phyloP scores from a whole-genome alignment of 1,140 invertebrate species.

The Ceratitis capitata region DNA sequence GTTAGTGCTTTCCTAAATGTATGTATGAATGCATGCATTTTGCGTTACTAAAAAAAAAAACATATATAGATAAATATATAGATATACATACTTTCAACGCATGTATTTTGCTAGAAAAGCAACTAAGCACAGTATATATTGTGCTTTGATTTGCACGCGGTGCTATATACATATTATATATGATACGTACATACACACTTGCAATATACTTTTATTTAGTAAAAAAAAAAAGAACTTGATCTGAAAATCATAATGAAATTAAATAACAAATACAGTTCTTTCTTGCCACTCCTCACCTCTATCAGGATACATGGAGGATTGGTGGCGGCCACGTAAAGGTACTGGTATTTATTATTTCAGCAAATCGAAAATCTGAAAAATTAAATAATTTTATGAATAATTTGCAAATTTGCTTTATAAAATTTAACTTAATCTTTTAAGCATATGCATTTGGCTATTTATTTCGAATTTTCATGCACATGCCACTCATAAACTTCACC shows the following conservation, averaged over 20 bases:
- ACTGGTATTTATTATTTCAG: conserved; percentile 61
- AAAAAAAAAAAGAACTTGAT: background rate
- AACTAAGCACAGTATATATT: background rate
- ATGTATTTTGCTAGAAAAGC: background rate
- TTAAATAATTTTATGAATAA: conserved; percentile 18
- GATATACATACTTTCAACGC: background rate
- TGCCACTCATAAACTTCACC: background rate
- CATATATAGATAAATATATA: no score
- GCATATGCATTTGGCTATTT: background rate
- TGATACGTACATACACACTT: background rate
- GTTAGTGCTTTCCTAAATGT: no score
- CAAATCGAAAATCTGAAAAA: background rate
- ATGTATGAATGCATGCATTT: background rate
- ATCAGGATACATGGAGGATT: conserved; percentile 96
- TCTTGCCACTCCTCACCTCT: conserved; percentile 90
- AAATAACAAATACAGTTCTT: conserved; percentile 67
- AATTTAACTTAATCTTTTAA: conserved; percentile 16
- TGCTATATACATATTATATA: background rate
- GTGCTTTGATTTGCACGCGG: background rate
- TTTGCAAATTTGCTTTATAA: background rate
- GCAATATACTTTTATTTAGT: background rate
- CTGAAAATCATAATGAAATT: conserved; percentile 57
- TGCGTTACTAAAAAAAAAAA: background rate
- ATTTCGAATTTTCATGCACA: background rate
- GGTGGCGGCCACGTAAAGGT: conserved; percentile 95